Base-by-base conservation (phyloP, 1,140 invertebrate genomes). In the Colletes latitarsis region DNA sequence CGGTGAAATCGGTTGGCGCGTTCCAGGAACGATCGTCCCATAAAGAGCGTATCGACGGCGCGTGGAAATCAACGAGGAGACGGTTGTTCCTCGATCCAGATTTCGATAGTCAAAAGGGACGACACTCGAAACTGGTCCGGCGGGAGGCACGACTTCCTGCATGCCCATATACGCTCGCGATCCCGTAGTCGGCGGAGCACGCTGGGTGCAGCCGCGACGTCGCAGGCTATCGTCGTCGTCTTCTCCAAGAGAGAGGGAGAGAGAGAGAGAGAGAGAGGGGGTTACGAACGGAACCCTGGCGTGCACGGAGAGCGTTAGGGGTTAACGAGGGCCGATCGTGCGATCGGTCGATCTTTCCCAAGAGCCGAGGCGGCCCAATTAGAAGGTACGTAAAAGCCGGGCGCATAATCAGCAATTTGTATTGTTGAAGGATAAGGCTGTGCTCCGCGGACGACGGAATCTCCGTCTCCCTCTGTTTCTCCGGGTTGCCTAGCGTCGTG, bases 341-440 rank as follows among this genome's bases (percentile, higher is more conserved):
- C 86, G 83, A 90, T 90, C 89, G 88, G 72, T 75, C 86, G 87
- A 89, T 91, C 88, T 91, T 90, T 88, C 85, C 90, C 84, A 90
- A 88, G 89, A 85, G 83, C 64, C 76, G 73, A 88, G 78, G 83
- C 90, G 90, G 88, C 85, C 90, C 89, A 91, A 91, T 91, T 91
- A 91, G 89, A 89, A 90, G 89, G 88, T 82, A 88, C 86, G 85
- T 87, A 88, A 88, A 88, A 84, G 88, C 88, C 77, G 88, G 84
- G 88, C 88, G 89, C 88, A 90, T 89, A 90, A 90, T 90, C 89
- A 88, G 88, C 84, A 90, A 90, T 90, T 90, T 90, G 89, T 90
- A 90, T 90, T 90, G 89, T 89, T 82, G 85, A 84, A 84, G 87
- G 77, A 85, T 84, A 86, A 85, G 76, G 75, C 30, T 71, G 72